Base-by-base conservation (phyloP, 2,113 vertebrate genomes). In the Amphilophus citrinellus region DNA sequence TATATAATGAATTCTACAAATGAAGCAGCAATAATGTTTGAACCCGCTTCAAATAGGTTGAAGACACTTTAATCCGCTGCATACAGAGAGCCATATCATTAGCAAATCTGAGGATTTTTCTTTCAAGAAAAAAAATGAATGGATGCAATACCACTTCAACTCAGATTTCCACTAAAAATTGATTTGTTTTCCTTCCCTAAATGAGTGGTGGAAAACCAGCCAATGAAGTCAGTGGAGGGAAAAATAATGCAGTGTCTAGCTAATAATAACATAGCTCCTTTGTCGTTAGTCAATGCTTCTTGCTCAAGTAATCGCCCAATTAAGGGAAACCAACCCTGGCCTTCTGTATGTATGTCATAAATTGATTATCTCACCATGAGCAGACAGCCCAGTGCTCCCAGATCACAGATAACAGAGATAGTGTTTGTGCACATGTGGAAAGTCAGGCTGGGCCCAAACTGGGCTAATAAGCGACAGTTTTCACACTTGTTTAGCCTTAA, bases 401-500 rank as follows among this genome's bases (percentile, higher is more conserved):
- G 87, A 92, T 90, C 89, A 88, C 83, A 77, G 82, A 82, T 83
- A 85, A 86, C 82, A 75, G 80, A 84, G 85, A 91, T 73, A 76
- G 62, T 9, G 27, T 73, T 73, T 14, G 7, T 85, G 66, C 86
- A 86, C 77, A 80, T 82, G 88, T 73, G 81, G 85, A 61, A 85
- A 91, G 84, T 76, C 83, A 56, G 88, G 79, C 87, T 61, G 6
- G 76, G 79, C 82, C 85, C 77, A 83, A 92, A 93, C 80, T 57
- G 88, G 89, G 87, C 90, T 93, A 94, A 92, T 91, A 93, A 94
- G 90, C 53, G 7, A 88, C 80, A 62, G 44, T 93, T 94, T 95
- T 94, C 90, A 95, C 93, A 94, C 93, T 92, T 91, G 91, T 95
- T 94, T 94, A 92, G 89, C 83, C 88, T 94, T 92, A 66, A 88